Conservation (phyloP, 2,888 invertebrate species). For the Apotomis betuletana region DNA sequence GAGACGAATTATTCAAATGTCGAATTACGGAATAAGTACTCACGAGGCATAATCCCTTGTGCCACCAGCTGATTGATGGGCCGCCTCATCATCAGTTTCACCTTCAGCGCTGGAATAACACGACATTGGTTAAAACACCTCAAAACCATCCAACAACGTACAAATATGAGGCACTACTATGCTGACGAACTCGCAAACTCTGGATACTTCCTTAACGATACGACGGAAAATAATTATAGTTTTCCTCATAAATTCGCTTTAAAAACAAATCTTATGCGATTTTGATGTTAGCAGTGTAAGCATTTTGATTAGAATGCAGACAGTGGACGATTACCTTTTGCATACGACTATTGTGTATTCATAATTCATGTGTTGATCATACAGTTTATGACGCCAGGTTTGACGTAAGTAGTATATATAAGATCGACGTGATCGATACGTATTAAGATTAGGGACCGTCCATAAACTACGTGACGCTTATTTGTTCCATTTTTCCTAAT, state of each 20-base stretch:
- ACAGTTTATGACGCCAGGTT: slow-evolving; percentile 53
- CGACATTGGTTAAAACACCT: slow-evolving; percentile 45
- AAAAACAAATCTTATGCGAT: neutral
- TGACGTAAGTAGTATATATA: slow-evolving; percentile 61
- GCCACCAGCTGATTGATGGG: slow-evolving; percentile 98
- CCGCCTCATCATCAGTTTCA: slow-evolving; percentile 97
- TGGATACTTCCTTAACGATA: neutral
- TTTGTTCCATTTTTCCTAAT: neutral
- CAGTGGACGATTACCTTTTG: slow-evolving; percentile 59
- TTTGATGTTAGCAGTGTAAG: slow-evolving; percentile 39
- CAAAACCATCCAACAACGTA: neutral
- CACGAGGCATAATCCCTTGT: slow-evolving; percentile 99
- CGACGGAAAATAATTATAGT: neutral
- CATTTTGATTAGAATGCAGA: slow-evolving; percentile 47
- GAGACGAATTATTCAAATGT: too few relatives aligned
- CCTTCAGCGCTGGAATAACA: slow-evolving; percentile 94
- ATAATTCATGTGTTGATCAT: slow-evolving; percentile 56
- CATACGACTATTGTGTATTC: slow-evolving; percentile 62
- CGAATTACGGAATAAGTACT: slow-evolving; percentile 78
- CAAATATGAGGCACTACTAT: neutral
- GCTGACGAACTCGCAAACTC: neutral
- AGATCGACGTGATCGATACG: slow-evolving; percentile 67
- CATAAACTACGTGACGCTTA: neutral
- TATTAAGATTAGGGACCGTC: neutral
- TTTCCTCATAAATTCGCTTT: slow-evolving; percentile 16